Conservation (phyloP, 2,113 vertebrate species). For the Benitochromis conjunctus region DNA sequence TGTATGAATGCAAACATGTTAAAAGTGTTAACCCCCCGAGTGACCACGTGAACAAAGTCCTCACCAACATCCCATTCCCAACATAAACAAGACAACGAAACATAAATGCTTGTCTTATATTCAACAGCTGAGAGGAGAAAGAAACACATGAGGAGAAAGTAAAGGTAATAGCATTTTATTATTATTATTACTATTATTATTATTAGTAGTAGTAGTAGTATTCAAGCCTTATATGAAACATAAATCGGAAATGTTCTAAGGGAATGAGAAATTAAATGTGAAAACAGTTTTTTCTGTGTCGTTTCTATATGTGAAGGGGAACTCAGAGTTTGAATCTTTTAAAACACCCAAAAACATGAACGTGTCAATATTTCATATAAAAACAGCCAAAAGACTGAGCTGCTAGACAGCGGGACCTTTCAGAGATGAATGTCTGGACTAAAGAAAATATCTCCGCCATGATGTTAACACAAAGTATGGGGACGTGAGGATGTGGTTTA, state of each 20-base stretch:
- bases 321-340: neutral
- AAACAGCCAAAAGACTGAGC: neutral
- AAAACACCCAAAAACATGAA: neutral
- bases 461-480: neutral
- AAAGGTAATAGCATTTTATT: no score
- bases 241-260: neutral
- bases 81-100: no score
- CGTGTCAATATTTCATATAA: neutral
- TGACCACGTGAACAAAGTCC: no score
- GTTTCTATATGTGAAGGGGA: neutral
- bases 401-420: neutral
- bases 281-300: neutral
- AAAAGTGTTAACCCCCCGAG: no score
- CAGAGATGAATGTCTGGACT: neutral
- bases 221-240: neutral
- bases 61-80: no score
- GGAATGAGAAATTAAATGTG: neutral
- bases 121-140: no score
- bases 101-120: no score
- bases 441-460: neutral
- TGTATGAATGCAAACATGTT: no score
- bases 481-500: neutral
- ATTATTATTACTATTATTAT: rapidly evolving
- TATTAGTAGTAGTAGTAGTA: neutral
- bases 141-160: no score